Evolutionary conservation across 2,888 invertebrate species (phyloP).

Genomic region (Athalia rosae): DNA sequence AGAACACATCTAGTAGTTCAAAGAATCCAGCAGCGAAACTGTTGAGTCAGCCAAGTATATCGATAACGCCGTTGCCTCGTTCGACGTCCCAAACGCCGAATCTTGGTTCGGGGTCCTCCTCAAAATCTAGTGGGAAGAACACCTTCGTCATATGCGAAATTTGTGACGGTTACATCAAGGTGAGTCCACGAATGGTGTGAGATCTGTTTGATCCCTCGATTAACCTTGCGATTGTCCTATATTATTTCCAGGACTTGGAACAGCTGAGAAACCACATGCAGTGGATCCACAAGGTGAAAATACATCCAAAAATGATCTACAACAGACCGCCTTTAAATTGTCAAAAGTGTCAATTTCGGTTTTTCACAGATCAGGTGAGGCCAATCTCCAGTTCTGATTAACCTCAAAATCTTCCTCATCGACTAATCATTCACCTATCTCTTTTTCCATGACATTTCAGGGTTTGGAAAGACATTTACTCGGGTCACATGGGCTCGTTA

Average conservation of each 20-base stretch:
- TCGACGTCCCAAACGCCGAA: constrained; percentile 72
- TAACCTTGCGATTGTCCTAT: constrained; percentile 21
- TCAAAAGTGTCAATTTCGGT: constrained; percentile 96
- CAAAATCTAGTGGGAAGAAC: constrained; percentile 79
- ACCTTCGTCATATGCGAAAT: constrained; percentile 97
- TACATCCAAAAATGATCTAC: constrained; percentile 97
- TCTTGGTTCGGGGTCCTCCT: constrained; percentile 69
- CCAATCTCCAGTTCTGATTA: too few relatives aligned
- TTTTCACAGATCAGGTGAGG: constrained; percentile 88
- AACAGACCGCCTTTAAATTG: constrained; percentile 95
- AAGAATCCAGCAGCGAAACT: constrained; percentile 73
- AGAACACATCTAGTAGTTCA: constrained; percentile 68
- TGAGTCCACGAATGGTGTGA: constrained; percentile 53
- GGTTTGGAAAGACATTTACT: constrained; percentile 96
- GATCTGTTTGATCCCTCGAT: neutral
- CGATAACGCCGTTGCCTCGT: constrained; percentile 91
- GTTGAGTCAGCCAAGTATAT: constrained; percentile 89
- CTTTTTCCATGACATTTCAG: constrained; percentile 73
- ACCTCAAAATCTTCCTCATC: neutral
- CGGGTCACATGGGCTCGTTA: constrained; percentile 95
- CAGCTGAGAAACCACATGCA: constrained; percentile 97
- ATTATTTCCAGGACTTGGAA: constrained; percentile 82
- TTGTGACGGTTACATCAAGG: constrained; percentile 96
- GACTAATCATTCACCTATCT: neutral
- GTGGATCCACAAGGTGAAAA: constrained; percentile 98